Evolutionary conservation across 2,113 vertebrate species (phyloP).

Genomic region (Mixornis gularis): DNA sequence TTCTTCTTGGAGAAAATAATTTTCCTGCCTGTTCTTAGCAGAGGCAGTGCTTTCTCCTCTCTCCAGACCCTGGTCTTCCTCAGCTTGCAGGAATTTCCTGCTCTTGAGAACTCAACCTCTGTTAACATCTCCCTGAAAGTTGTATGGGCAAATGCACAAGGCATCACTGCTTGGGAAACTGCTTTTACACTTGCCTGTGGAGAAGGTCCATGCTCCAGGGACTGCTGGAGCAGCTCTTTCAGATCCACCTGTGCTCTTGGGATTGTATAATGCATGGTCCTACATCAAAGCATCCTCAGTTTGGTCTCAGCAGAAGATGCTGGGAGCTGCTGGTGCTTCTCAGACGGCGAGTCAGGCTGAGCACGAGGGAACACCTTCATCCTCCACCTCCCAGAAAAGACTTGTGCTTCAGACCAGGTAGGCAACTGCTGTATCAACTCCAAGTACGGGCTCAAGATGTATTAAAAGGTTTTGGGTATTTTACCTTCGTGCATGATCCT

Average conservation of each 20-base stretch:
- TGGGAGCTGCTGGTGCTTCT: not conserved
- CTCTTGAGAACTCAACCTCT: not conserved
- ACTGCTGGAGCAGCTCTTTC: not conserved
- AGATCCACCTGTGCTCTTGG: not conserved
- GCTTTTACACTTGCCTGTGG: not conserved
- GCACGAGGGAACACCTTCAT: not conserved
- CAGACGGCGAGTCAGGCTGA: not conserved
- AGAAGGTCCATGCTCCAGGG: not conserved
- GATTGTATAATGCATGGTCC: not conserved
- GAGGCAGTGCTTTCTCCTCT: not conserved
- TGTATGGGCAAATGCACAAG: fast-evolving
- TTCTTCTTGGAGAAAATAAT: not conserved
- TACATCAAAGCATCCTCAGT: not conserved
- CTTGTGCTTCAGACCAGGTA: not conserved
- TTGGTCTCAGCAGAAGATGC: not conserved
- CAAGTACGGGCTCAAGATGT: not conserved
- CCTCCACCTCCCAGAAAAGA: not conserved
- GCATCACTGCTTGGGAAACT: not conserved
- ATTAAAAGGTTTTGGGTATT: not conserved
- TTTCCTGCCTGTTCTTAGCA: not conserved
- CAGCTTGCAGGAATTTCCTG: not conserved
- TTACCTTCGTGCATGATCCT: fast-evolving
- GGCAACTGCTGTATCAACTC: not conserved
- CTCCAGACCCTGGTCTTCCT: not conserved
- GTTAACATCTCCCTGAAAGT: not conserved